These are phyloP conservation scores for Thamnophis elegans DNA, from an alignment of 2,797 vertebrate genomes.

Conservation along the genomic window DNA sequence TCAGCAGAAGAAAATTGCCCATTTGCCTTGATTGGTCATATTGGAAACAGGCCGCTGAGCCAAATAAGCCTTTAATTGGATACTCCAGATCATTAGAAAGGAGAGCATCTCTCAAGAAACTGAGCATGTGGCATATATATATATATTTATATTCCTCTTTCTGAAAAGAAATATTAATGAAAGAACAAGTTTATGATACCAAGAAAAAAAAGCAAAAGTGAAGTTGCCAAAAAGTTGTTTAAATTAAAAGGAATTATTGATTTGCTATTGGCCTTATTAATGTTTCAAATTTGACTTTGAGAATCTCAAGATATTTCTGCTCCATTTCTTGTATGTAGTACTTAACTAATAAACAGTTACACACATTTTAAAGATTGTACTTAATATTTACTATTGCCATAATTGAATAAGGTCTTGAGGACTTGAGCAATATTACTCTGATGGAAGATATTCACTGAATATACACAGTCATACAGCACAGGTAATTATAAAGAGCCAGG, in stretches of 20 bases:
- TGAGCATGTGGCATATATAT: background rate
- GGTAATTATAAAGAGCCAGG: slow-evolving; percentile 32
- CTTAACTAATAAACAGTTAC: slow-evolving; percentile 48
- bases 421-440: background rate
- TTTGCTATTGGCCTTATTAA: slow-evolving; percentile 29
- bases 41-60: background rate
- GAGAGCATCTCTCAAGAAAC: background rate
- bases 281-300: slow-evolving; percentile 36
- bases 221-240: slow-evolving; percentile 11
- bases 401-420: slow-evolving; percentile 23
- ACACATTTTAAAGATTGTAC: slow-evolving; percentile 31
- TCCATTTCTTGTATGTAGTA: slow-evolving; percentile 13
- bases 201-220: background rate
- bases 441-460: slow-evolving; percentile 25
- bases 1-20: background rate
- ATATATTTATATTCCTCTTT: slow-evolving; percentile 30
- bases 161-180: slow-evolving; percentile 42
- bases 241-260: slow-evolving; percentile 24
- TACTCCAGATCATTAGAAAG: background rate
- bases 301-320: slow-evolving; percentile 25
- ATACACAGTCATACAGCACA: slow-evolving; percentile 9
- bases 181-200: slow-evolving; percentile 7
- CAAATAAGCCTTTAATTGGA: background rate
- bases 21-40: background rate
- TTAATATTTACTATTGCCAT: slow-evolving; percentile 44